Evolutionary conservation across 2,113 vertebrate species (phyloP).

Genomic region (Nycticryphes semicollaris): DNA sequence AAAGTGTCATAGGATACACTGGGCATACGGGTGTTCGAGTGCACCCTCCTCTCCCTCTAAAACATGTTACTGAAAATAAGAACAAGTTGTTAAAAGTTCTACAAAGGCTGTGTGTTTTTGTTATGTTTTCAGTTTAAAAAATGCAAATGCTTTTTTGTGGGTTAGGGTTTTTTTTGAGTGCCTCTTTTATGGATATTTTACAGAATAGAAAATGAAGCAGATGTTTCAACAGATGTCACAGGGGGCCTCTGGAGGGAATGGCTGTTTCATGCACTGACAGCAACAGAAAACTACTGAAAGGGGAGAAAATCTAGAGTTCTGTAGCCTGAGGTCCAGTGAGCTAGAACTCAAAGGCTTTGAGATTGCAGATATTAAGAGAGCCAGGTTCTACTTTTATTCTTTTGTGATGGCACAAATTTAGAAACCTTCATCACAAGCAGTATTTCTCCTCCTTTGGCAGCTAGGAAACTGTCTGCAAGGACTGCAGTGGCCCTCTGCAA

Average conservation of each 20-base stretch:
- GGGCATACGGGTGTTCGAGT: background rate
- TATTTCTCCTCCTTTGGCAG: background rate
- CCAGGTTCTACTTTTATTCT: background rate
- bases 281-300: background rate
- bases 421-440: background rate
- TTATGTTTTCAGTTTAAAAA: background rate
- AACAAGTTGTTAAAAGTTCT: conserved; percentile 37
- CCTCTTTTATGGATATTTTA: conserved; percentile 18
- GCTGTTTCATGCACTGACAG: background rate
- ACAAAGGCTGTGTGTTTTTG: conserved; percentile 2
- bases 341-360: background rate
- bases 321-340: conserved; percentile 9
- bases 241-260: conserved; percentile 42
- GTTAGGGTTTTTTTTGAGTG: conserved; percentile 8
- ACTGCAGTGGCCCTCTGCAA: background rate
- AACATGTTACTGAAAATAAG: conserved; percentile 30
- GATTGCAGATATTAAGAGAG: background rate
- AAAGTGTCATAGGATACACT: background rate
- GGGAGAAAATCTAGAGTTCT: background rate
- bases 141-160: background rate
- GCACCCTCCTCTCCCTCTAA: background rate
- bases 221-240: conserved; percentile 70
- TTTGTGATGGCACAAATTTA: background rate
- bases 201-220: conserved; percentile 53
- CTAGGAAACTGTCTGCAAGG: background rate